These are phyloP conservation scores for Nanorana parkeri DNA, from an alignment of 2,113 vertebrate species.

Conservation along the genomic window DNA sequence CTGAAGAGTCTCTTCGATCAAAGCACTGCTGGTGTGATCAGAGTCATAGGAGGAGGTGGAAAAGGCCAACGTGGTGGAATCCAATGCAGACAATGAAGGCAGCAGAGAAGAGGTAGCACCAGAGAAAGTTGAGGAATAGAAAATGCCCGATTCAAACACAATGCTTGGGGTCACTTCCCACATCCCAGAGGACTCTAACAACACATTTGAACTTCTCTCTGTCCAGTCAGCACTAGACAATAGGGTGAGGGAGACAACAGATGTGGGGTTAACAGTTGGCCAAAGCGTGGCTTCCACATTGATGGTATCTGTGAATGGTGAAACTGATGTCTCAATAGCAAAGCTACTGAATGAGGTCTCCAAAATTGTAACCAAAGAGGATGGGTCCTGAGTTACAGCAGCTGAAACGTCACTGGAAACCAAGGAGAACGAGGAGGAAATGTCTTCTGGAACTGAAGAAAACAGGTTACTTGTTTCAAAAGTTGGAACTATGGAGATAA, in stretches of 20 bases:
- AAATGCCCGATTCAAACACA: slow-evolving; percentile 58
- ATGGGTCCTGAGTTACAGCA: slow-evolving; percentile 59
- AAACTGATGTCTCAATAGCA: slow-evolving; percentile 43
- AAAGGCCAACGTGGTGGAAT: slow-evolving; percentile 61
- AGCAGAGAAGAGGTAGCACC: slow-evolving; percentile 71
- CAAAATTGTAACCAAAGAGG: slow-evolving; percentile 41
- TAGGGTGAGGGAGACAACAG: slow-evolving; percentile 23
- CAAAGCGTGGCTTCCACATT: not conserved
- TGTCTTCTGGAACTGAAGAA: not conserved
- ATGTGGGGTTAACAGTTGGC: slow-evolving; percentile 60
- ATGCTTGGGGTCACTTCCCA: slow-evolving; percentile 59
- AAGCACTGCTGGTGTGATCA: slow-evolving; percentile 58
- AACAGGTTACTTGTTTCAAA: slow-evolving; percentile 58
- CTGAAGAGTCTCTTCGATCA: slow-evolving; percentile 53
- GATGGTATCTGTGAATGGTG: slow-evolving; percentile 39
- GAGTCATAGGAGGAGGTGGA: slow-evolving; percentile 48
- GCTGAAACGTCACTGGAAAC: slow-evolving; percentile 51
- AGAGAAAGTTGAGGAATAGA: slow-evolving; percentile 69
- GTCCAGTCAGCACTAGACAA: slow-evolving; percentile 38
- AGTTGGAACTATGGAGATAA: slow-evolving; percentile 56
- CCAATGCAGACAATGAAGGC: slow-evolving; percentile 34
- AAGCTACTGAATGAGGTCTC: slow-evolving; percentile 41
- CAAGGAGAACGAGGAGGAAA: slow-evolving; percentile 43
- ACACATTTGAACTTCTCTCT: slow-evolving; percentile 34
- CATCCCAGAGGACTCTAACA: slow-evolving; percentile 39